A percentile compares a stretch with the other conserved stretches of the same genome.
These are phyloP conservation scores for Linepithema humile DNA, from an alignment of 1,140 invertebrate genomes.

Conservation along the genomic window DNA sequence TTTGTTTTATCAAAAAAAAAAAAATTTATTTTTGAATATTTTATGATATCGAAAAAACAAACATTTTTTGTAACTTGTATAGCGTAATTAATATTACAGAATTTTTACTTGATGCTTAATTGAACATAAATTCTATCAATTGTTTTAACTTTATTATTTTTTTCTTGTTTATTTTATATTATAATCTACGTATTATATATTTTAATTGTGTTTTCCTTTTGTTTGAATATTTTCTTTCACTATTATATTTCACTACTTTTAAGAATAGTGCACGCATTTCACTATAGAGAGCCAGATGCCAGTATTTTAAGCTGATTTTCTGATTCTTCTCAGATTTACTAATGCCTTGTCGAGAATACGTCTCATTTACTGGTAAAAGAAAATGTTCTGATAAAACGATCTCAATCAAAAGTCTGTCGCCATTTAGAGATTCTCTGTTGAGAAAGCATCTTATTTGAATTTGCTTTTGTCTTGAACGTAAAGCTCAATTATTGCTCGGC, in stretches of 20 bases:
- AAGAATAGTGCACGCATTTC: neutral
- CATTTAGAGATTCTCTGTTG: conserved; percentile 37
- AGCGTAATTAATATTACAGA: neutral
- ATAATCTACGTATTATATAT: too few species aligned
- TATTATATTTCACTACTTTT: neutral
- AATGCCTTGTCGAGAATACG: conserved; percentile 34
- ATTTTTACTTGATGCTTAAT: neutral
- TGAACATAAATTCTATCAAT: neutral
- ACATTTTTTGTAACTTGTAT: neutral
- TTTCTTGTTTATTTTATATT: too few species aligned
- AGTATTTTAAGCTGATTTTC: neutral
- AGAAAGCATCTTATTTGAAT: conserved; percentile 50
- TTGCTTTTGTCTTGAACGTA: conserved; percentile 54
- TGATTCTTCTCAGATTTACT: conserved; percentile 14
- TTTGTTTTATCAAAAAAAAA: too few species aligned
- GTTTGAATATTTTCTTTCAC: neutral
- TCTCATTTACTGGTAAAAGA: conserved; percentile 11
- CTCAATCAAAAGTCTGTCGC: conserved; percentile 43
- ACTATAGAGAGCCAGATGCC: neutral
- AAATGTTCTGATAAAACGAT: conserved; percentile 40
- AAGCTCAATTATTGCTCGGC: conserved; percentile 42
- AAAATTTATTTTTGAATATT: too few species aligned
- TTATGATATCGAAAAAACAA: neutral
- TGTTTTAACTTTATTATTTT: neutral
- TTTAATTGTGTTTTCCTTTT: neutral